Evolutionary conservation across 2,797 vertebrate genomes (phyloP).

Genomic region (Pygocentrus nattereri): DNA sequence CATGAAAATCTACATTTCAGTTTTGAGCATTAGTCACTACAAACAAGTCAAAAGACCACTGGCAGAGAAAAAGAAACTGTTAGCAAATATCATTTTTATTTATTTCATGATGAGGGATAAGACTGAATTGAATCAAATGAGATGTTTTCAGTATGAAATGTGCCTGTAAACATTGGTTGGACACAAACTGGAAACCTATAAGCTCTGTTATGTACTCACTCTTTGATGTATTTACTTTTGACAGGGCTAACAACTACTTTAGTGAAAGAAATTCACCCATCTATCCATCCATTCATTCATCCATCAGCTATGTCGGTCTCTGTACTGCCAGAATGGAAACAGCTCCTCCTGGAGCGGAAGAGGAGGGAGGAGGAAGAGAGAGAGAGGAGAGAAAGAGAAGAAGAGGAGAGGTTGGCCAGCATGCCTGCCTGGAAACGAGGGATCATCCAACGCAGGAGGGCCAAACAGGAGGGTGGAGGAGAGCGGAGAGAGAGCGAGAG

Average conservation of each 20-base stretch:
- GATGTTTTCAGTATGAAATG: background rate
- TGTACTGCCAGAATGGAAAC: constrained; percentile 89
- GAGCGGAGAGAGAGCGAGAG: constrained; percentile 62
- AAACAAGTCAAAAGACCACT: background rate
- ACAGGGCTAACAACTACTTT: background rate
- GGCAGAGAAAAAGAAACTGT: background rate
- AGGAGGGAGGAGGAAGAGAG: constrained; percentile 86
- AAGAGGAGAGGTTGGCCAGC: constrained; percentile 85
- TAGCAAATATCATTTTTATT: background rate
- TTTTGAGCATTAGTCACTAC: no score
- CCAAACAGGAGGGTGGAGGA: constrained; percentile 77
- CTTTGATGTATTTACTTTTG: background rate
- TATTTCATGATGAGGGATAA: no score
- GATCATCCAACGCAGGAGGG: constrained; percentile 87
- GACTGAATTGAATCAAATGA: no score
- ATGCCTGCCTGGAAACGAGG: constrained; percentile 93
- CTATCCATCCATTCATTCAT: constrained; percentile 11
- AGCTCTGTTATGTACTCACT: background rate
- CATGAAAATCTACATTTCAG: no score
- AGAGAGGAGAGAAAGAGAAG: constrained; percentile 82
- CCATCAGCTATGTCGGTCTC: constrained; percentile 72
- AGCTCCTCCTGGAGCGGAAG: constrained; percentile 88
- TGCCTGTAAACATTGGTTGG: background rate
- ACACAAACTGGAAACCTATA: background rate
- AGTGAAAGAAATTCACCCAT: background rate